Percentiles rank a stretch among this genome's conserved stretches.
Evolutionary conservation across 2,797 vertebrate species (phyloP).

Genomic region (Phaenicophaeus curvirostris): DNA sequence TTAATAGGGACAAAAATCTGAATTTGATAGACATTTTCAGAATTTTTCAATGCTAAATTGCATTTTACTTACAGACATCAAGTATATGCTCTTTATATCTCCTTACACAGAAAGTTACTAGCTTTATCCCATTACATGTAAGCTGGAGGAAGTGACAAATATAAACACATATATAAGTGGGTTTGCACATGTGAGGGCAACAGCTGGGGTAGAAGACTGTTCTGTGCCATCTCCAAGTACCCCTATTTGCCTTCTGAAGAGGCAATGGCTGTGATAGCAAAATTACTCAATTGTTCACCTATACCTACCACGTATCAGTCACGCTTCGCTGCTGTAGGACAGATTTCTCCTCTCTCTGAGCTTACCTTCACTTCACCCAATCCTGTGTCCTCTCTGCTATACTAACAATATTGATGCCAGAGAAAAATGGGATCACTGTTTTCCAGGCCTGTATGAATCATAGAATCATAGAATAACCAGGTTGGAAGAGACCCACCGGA

Average conservation of each 20-base stretch:
- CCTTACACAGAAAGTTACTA: not conserved
- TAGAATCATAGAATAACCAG: too few relatives aligned
- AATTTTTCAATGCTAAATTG: not conserved
- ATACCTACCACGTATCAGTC: not conserved
- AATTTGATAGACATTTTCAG: not conserved
- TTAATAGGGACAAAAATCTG: conserved; percentile 38
- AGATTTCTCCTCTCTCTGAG: not conserved
- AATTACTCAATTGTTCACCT: not conserved
- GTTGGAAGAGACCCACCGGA: too few relatives aligned
- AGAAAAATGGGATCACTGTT: not conserved
- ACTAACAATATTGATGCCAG: not conserved
- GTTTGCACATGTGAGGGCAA: not conserved
- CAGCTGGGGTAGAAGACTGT: not conserved
- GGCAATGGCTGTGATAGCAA: not conserved
- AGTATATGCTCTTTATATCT: not conserved
- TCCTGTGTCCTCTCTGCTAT: not conserved
- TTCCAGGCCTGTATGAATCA: not conserved
- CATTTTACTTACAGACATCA: not conserved
- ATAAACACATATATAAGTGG: not conserved
- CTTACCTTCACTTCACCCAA: not conserved
- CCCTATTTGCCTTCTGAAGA: not conserved
- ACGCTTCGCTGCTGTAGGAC: not conserved
- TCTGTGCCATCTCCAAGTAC: not conserved
- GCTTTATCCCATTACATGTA: not conserved
- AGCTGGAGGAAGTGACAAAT: not conserved